Conservation (phyloP, 2,797 vertebrate genomes). For the Morus bassanus region DNA sequence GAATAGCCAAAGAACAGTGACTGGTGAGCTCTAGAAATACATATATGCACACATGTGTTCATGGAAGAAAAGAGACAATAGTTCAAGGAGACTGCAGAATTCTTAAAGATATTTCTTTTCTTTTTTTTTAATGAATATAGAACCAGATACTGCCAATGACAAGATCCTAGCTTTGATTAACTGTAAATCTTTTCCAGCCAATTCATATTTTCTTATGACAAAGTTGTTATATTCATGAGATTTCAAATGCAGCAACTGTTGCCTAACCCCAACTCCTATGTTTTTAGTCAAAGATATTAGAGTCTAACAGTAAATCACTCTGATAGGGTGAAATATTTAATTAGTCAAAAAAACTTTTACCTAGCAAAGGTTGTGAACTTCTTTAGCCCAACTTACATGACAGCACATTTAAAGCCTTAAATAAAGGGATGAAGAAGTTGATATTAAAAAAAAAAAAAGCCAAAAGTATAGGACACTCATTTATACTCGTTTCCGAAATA, state of each 20-base stretch:
- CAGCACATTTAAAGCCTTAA: not conserved
- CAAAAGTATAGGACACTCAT: not conserved
- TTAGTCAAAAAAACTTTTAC: not conserved
- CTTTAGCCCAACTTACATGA: not conserved
- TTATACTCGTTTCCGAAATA: not conserved
- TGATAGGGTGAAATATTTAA: not conserved
- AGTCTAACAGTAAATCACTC: not conserved
- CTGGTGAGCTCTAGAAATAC: not conserved
- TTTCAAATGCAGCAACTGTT: not conserved
- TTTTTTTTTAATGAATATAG: not conserved
- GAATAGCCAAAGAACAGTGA: not conserved
- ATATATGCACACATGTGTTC: not conserved
- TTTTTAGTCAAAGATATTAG: not conserved
- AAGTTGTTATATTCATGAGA: not conserved
- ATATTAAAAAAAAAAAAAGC: not conserved
- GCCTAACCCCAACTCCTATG: not conserved
- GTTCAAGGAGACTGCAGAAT: not conserved
- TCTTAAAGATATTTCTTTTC: not conserved
- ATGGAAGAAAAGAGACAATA: not conserved
- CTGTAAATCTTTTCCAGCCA: not conserved
- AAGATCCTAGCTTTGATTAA: not conserved
- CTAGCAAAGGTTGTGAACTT: not conserved
- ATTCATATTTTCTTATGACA: not conserved
- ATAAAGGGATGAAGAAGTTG: not conserved
- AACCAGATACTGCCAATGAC: not conserved